Percentiles rank a stretch among this genome's conserved stretches.
Conservation (phyloP, 2,888 invertebrate species). For the Podotricha telesiphe region DNA sequence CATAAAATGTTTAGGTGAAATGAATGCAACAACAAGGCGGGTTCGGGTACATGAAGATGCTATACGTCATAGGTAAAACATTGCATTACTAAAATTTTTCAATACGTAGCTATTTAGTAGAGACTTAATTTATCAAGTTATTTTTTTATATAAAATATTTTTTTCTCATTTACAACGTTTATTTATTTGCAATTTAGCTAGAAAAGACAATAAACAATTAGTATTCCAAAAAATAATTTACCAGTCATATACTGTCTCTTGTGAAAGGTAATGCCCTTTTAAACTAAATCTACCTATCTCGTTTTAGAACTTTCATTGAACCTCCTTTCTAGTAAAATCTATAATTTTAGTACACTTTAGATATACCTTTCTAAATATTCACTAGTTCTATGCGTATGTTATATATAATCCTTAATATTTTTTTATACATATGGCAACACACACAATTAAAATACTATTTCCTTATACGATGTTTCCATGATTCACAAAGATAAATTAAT, state of each 20-base stretch:
- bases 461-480: not conserved
- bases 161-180: slow-evolving; percentile 32
- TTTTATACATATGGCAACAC: not conserved
- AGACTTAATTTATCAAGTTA: slow-evolving; percentile 48
- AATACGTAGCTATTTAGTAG: slow-evolving; percentile 65
- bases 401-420: not conserved
- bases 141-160: slow-evolving; percentile 38
- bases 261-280: not conserved
- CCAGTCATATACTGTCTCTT: not conserved
- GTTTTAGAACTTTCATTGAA: slow-evolving; percentile 22
- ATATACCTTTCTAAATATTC: slow-evolving; percentile 15
- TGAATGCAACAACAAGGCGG: slow-evolving; percentile 81
- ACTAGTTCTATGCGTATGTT: not conserved
- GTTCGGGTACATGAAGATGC: slow-evolving; percentile 83
- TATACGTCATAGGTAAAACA: slow-evolving; percentile 80
- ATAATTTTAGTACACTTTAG: slow-evolving; percentile 26
- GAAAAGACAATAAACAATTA: slow-evolving; percentile 39
- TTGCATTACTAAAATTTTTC: slow-evolving; percentile 60
- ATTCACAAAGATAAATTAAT: not conserved
- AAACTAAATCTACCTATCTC: not conserved
- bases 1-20: slow-evolving; percentile 83
- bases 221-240: slow-evolving; percentile 24
- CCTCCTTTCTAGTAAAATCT: slow-evolving; percentile 17
- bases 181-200: slow-evolving; percentile 49
- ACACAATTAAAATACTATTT: not conserved